phyloP scores from a whole-genome alignment of 2,888 invertebrate species.

The Sipha maydis region DNA sequence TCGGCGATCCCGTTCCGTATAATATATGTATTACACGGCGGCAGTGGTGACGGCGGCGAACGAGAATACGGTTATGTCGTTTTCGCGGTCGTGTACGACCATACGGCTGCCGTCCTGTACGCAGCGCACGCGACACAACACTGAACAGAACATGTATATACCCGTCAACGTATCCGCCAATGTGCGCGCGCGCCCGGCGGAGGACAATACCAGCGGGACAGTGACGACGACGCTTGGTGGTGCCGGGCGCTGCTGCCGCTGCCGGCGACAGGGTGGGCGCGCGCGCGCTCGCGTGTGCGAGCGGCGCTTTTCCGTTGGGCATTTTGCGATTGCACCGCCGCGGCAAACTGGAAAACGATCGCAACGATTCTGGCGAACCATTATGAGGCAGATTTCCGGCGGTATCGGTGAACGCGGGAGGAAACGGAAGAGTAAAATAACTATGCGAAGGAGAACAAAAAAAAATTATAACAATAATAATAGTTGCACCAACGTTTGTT shows the following conservation, averaged over 20 bases:
- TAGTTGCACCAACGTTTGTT: constrained; percentile 19
- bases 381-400: constrained; percentile 43
- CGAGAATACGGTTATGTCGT: background rate
- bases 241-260: background rate
- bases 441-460: background rate
- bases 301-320: constrained; percentile 26
- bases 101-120: background rate
- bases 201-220: background rate
- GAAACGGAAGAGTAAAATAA: background rate
- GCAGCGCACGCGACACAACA: constrained; percentile 53
- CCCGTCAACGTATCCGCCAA: background rate
- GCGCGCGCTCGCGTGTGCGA: background rate
- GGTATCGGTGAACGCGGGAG: background rate
- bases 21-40: too few relatives aligned
- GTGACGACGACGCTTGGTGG: background rate
- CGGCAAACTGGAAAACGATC: constrained; percentile 46
- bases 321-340: constrained; percentile 9
- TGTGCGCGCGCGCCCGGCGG: constrained; percentile 18
- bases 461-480: background rate
- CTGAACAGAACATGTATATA: background rate
- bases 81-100: background rate
- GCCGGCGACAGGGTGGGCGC: background rate
- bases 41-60: too few relatives aligned
- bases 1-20: too few relatives aligned
- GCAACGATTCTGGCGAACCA: constrained; percentile 50